phyloP scores from a whole-genome alignment of 30 jellyfish, hydroid and myxozoan species.

The Chrysaora quinquecirrha region DNA sequence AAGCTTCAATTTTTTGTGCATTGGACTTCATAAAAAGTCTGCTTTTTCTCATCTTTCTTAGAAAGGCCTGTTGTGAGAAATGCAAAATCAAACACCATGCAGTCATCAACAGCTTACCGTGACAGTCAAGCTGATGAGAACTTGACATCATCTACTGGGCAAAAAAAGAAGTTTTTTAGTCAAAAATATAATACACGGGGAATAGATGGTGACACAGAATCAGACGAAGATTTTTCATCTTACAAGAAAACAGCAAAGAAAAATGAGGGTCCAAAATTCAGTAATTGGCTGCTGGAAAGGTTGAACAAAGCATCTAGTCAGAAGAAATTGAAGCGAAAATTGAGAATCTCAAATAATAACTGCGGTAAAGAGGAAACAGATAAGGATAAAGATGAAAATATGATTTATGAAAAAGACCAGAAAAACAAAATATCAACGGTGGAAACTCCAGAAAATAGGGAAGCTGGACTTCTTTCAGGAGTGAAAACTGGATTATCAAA shows the following conservation, averaged over 20 bases:
- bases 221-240: background rate
- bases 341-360: background rate
- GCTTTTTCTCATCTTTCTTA: no score
- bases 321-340: background rate
- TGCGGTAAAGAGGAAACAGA: background rate
- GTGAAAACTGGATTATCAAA: background rate
- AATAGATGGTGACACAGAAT: background rate
- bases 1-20: no score
- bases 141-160: no score
- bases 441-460: background rate
- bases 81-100: no score
- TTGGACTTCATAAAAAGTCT: no score
- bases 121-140: no score
- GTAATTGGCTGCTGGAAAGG: background rate
- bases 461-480: background rate
- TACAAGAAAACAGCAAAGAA: background rate
- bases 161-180: no score
- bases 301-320: background rate
- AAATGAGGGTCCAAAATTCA: background rate
- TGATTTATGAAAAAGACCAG: background rate
- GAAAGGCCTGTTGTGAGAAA: no score
- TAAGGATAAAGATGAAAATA: background rate
- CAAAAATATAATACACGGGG: background rate
- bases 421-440: background rate
- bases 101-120: no score